phyloP scores from a whole-genome alignment of 92 coral and sea anemone genomes.

The Epizoanthus stellaris region DNA sequence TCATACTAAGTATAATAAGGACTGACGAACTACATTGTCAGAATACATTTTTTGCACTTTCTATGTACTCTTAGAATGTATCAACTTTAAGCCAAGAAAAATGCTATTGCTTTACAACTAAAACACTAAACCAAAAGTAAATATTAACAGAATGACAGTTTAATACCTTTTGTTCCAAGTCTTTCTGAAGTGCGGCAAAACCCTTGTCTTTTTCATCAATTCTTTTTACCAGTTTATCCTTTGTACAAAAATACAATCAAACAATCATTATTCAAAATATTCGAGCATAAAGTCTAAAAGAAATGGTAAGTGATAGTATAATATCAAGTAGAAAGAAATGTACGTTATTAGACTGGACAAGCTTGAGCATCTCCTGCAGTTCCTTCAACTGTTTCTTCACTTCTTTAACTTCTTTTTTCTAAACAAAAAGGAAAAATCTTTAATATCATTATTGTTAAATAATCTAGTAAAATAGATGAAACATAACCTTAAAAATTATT shows the following conservation, averaged over 20 bases:
- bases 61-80: too few relatives aligned
- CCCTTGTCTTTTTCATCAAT: constrained; percentile 56
- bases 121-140: too few relatives aligned
- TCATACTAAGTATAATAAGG: too few relatives aligned
- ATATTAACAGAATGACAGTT: too few relatives aligned
- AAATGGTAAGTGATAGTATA: not conserved
- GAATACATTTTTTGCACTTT: too few relatives aligned
- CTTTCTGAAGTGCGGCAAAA: constrained; percentile 43
- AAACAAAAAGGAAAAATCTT: not conserved
- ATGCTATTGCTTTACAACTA: too few relatives aligned
- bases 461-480: not conserved
- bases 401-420: constrained; percentile 56
- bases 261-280: not conserved
- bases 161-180: constrained; percentile 47
- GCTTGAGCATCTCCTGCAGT: constrained; percentile 36
- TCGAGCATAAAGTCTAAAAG: not conserved
- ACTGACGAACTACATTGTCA: too few relatives aligned
- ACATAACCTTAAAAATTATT: not conserved
- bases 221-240: constrained; percentile 44
- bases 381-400: constrained; percentile 42
- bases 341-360: constrained; percentile 29
- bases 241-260: not conserved
- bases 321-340: not conserved
- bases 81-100: too few relatives aligned
- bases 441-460: too few relatives aligned